These are phyloP conservation scores for Nicator chloris DNA, from an alignment of 2,113 vertebrate genomes.

Conservation along the genomic window DNA sequence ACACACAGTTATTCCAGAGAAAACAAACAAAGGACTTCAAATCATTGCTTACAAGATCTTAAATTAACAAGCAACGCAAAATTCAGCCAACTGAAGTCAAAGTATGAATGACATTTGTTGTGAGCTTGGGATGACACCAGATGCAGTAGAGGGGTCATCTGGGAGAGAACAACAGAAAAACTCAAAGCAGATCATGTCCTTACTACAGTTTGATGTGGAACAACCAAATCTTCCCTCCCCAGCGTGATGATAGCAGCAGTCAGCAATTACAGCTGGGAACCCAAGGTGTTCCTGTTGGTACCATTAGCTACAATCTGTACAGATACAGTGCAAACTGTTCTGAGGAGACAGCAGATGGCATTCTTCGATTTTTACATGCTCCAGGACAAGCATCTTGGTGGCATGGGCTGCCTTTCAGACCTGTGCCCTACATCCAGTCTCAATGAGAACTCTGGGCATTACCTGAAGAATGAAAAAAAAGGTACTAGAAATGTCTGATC, in stretches of 20 bases:
- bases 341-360: background rate
- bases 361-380: background rate
- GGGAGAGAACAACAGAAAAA: background rate
- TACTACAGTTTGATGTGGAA: background rate
- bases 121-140: background rate
- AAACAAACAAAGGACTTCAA: background rate
- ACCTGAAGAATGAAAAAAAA: background rate
- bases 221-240: background rate
- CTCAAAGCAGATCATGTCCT: background rate
- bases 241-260: background rate
- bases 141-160: background rate
- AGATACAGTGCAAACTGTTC: background rate
- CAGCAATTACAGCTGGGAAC: background rate
- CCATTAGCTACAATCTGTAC: background rate
- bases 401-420: background rate
- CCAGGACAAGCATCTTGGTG: background rate
- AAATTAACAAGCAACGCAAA: background rate
- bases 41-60: background rate
- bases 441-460: background rate
- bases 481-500: background rate
- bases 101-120: background rate
- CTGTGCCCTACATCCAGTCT: background rate
- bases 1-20: background rate
- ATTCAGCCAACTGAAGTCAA: background rate
- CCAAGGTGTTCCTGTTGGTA: background rate